A percentile compares a stretch with the other conserved stretches of the same genome.
These are phyloP conservation scores for Melanostoma mellinum DNA, from an alignment of 2,888 invertebrate species.

Conservation along the genomic window DNA sequence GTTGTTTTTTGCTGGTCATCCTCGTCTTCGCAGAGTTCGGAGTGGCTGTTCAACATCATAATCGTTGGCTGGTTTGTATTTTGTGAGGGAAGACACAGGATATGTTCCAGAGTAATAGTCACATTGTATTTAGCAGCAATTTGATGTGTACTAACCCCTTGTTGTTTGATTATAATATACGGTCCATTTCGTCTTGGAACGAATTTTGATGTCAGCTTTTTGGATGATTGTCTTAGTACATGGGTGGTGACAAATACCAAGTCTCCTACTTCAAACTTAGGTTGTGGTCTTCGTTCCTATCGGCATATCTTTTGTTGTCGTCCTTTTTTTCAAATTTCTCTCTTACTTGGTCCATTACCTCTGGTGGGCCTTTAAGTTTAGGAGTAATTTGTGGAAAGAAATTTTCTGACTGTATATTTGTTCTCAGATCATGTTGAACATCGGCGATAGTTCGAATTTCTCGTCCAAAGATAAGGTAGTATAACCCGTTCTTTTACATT, in stretches of 20 bases:
- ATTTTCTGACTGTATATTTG: background rate
- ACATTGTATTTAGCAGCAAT: too few relatives aligned
- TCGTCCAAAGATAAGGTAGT: slow-evolving; percentile 16
- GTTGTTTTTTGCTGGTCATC: too few relatives aligned
- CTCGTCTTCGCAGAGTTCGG: too few relatives aligned
- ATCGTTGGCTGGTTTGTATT: too few relatives aligned
- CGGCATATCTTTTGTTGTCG: slow-evolving; percentile 27
- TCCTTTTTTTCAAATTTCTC: slow-evolving; percentile 44
- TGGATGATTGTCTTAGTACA: slow-evolving; percentile 16
- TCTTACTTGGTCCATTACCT: slow-evolving; percentile 28
- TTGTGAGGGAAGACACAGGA: too few relatives aligned
- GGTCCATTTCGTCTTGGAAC: slow-evolving; percentile 18
- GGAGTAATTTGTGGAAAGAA: slow-evolving; percentile 30
- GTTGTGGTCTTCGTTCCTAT: slow-evolving; percentile 25
- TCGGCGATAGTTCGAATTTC: slow-evolving; percentile 18
- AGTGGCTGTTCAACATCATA: too few relatives aligned
- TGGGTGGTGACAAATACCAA: slow-evolving; percentile 22
- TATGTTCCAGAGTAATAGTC: too few relatives aligned
- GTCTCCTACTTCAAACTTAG: background rate
- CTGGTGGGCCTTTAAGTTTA: slow-evolving; percentile 16
- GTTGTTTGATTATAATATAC: slow-evolving; percentile 12
- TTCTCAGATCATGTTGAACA: slow-evolving; percentile 11
- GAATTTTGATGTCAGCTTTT: slow-evolving; percentile 20
- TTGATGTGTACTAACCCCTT: too few relatives aligned
- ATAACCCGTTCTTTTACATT: slow-evolving; percentile 32